Percentiles rank a stretch among this genome's conserved stretches.
Conservation (phyloP, 2,888 invertebrate genomes). For the Dendrolimus houi region DNA sequence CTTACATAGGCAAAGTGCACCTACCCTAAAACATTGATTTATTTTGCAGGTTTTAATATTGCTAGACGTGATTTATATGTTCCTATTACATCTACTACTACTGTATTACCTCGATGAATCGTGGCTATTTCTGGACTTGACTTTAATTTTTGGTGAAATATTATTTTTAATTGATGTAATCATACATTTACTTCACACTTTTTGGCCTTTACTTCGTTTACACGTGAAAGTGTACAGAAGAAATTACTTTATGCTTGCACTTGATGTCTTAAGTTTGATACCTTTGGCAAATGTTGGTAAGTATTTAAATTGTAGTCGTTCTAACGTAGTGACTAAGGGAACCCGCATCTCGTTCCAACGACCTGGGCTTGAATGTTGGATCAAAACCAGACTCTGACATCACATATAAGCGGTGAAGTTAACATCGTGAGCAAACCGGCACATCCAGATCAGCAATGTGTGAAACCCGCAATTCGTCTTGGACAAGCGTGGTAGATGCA, state of each 20-base stretch:
- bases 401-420: no score
- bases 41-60: constrained; percentile 38
- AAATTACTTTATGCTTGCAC: constrained; percentile 25
- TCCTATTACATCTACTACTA: constrained; percentile 34
- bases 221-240: constrained; percentile 45
- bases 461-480: no score
- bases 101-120: constrained; percentile 30
- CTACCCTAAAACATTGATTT: no score
- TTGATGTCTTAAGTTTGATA: constrained; percentile 37
- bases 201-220: constrained; percentile 45
- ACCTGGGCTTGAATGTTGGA: no score
- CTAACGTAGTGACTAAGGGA: no score
- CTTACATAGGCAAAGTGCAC: no score
- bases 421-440: no score
- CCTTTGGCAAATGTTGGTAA: constrained; percentile 41
- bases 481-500: no score
- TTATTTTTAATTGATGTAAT: constrained; percentile 38
- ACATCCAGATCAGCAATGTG: no score
- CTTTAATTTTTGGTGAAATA: constrained; percentile 27
- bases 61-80: constrained; percentile 36
- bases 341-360: no score
- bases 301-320: constrained; percentile 9
- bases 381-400: no score
- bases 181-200: constrained; percentile 37
- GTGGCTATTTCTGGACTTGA: constrained; percentile 20